Conservation (phyloP, 1,140 invertebrate species). For the Drosophila ohnishii region DNA sequence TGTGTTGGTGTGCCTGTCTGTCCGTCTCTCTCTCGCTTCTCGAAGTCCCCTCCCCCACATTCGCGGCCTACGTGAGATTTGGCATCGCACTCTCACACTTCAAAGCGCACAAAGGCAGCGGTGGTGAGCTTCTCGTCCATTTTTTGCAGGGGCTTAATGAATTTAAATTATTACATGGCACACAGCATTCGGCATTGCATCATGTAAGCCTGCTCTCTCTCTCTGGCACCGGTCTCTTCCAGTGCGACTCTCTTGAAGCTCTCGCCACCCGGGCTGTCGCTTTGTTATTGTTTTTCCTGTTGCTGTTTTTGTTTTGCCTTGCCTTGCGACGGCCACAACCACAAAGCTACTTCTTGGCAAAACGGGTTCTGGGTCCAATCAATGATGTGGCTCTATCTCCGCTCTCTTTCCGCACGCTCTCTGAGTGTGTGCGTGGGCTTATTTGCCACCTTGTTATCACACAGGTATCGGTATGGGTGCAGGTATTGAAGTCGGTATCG, state of each 20-base stretch:
- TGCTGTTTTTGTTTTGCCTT: constrained; percentile 64
- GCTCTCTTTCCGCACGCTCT: constrained; percentile 28
- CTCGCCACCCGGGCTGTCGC: constrained; percentile 44
- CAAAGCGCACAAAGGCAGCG: constrained; percentile 6
- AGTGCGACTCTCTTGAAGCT: constrained; percentile 41
- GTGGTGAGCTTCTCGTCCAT: constrained; percentile 16
- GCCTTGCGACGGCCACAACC: constrained; percentile 40
- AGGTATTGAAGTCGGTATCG: constrained; percentile 23
- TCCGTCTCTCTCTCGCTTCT: constrained; percentile 38
- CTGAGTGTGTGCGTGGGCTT: constrained; percentile 27
- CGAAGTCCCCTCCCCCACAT: constrained; percentile 28
- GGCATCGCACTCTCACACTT: constrained; percentile 7
- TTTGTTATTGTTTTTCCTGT: constrained; percentile 71
- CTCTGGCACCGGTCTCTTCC: constrained; percentile 72
- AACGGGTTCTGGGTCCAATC: constrained; percentile 58
- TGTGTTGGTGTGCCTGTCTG: constrained; percentile 14
- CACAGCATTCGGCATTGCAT: constrained; percentile 26
- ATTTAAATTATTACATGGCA: constrained; percentile 24
- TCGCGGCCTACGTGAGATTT: constrained; percentile 65
- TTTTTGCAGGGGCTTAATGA: constrained; percentile 32
- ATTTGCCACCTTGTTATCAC: constrained; percentile 41
- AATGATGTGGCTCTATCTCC: constrained; percentile 51
- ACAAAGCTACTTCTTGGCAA: constrained; percentile 62
- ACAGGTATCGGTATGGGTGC: constrained; percentile 32
- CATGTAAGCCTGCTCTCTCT: constrained; percentile 32